Base-by-base conservation (phyloP, 2,888 invertebrate species). In the Proisotoma minuta region DNA sequence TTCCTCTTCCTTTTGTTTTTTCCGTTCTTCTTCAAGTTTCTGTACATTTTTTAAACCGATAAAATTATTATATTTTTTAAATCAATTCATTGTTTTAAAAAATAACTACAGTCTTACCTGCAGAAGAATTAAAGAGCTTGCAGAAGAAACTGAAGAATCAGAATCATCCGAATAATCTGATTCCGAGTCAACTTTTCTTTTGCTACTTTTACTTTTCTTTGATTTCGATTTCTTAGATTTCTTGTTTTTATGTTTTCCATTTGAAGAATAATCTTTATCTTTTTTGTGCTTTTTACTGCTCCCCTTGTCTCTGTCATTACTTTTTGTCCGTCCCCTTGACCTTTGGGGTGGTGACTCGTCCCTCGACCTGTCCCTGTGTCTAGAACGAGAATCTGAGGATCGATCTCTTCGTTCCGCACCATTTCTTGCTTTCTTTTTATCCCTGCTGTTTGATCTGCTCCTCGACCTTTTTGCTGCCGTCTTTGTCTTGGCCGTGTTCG, bases 21-120 rank as follows among this genome's bases (percentile, higher is more conserved):
- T 73, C 1, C 90, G 79, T 74, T 90, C 88, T 0, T 85, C 84
- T 75, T 89, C 87, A 18, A 93, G 78, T 72, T 86, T 83, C 75
- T 56, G 20, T n/a, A n/a, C 43, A 54, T 28, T 52, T 20, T 27
- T 54, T 22, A 54, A 52, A 28, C 8, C 8, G 5, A 52, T 15
- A 28, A 12, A 43, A 43, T 52, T 28, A 18, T 5, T 23, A 15
- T 28, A 4, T 5, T 15, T 28, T 52, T n/a, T n/a, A 28, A 43
- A 43, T n/a, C 18, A 43, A 43, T 43, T n/a, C n/a, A 43, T 43
- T 43, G 34, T 10, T 8, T 34, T 34, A 34, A 15, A 10, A 8
- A 34, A 34, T 34, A 34, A 34, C 15, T 34, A 34, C 34, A 10
- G 4, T 8, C 3, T 51, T 51, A 51, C 51, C 51, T 51, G 51